Percentiles rank a stretch among this genome's conserved stretches.
Evolutionary conservation across 2,797 vertebrate species (phyloP).

Genomic region (Clamator glandarius): DNA sequence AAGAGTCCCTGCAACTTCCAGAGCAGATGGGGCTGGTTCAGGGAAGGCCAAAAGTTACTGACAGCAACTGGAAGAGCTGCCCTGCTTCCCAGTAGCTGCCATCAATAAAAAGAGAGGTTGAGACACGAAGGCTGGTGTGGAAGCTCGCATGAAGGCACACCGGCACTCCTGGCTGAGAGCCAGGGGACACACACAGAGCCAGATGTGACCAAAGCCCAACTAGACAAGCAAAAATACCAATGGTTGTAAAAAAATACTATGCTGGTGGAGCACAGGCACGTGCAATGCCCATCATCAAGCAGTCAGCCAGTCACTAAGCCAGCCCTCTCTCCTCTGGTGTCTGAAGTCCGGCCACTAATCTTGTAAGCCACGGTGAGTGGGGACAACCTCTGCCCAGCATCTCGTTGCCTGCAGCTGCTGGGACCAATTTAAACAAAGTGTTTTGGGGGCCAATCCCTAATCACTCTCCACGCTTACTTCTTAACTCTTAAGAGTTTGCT

Average conservation of each 20-base stretch:
- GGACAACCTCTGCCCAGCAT: not conserved
- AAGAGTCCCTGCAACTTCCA: no score
- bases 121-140: not conserved
- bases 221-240: not conserved
- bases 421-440: not conserved
- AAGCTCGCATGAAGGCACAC: not conserved
- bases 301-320: not conserved
- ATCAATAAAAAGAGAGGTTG: not conserved
- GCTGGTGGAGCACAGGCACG: not conserved
- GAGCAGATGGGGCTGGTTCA: not conserved
- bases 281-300: not conserved
- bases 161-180: not conserved
- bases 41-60: not conserved
- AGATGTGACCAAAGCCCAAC: not conserved
- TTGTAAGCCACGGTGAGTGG: not conserved
- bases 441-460: not conserved
- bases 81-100: not conserved
- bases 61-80: not conserved
- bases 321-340: not conserved
- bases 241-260: not conserved
- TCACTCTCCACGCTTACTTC: not conserved
- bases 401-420: not conserved
- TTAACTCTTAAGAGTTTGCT: no score
- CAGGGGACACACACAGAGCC: fast-evolving
- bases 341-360: not conserved